Conservation (phyloP, 2,888 invertebrate species). For the Adelognathus sp. region DNA sequence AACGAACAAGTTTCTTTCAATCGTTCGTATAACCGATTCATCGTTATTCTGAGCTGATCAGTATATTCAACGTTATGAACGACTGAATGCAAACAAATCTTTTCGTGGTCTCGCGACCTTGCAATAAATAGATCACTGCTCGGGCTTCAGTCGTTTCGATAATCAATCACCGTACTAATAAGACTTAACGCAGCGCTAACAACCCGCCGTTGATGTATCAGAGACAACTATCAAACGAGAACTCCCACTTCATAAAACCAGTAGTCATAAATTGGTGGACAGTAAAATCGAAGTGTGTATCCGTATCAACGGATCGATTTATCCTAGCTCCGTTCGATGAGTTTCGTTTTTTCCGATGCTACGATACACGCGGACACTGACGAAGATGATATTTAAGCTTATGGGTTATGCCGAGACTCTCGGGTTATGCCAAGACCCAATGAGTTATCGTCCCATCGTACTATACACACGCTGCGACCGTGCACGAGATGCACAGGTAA, state of each 20-base stretch:
- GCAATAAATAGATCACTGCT: conserved; percentile 36
- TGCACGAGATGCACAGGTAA: conserved; percentile 70
- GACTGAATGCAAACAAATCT: too few species aligned
- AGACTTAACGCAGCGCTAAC: conserved; percentile 68
- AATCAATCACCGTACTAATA: conserved; percentile 71
- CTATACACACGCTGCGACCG: conserved; percentile 72
- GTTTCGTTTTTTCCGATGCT: conserved; percentile 3
- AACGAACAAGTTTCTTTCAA: too few species aligned
- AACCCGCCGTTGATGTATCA: conserved; percentile 62
- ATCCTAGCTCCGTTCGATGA: neutral
- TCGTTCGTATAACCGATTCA: too few species aligned
- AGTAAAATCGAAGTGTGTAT: neutral
- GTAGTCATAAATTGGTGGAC: neutral
- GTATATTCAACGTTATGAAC: too few species aligned
- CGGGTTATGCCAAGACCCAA: too few species aligned
- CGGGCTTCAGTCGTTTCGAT: conserved; percentile 33
- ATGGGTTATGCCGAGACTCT: conserved; percentile 5
- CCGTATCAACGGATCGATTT: conserved; percentile 10
- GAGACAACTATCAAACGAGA: conserved; percentile 9
- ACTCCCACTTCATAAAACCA: neutral
- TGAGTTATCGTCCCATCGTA: conserved; percentile 69
- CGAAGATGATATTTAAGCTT: conserved; percentile 24
- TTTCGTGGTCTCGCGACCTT: neutral
- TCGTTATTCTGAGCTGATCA: too few species aligned
- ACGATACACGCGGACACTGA: neutral